Percentiles rank a stretch among this genome's conserved stretches.
Evolutionary conservation across 2,888 invertebrate species (phyloP).

Genomic region (Malthinus flaveolus): DNA sequence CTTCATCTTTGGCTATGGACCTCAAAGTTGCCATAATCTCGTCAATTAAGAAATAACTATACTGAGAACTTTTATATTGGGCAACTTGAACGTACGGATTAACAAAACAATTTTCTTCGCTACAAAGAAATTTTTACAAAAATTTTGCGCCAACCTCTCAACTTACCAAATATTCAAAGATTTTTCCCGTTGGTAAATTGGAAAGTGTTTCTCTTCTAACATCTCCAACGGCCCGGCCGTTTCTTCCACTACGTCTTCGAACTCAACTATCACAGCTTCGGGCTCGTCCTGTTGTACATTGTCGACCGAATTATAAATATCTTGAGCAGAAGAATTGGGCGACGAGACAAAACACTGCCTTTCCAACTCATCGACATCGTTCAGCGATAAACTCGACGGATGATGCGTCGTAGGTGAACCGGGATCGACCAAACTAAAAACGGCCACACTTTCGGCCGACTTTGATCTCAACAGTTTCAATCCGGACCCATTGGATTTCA

Average conservation of each 20-base stretch:
- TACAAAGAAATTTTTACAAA: slow-evolving; percentile 9
- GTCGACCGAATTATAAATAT: slow-evolving; percentile 41
- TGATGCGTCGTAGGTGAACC: slow-evolving; percentile 64
- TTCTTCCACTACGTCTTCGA: slow-evolving; percentile 79
- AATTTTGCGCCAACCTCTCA: not conserved
- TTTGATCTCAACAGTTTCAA: slow-evolving; percentile 68
- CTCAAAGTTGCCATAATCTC: slow-evolving; percentile 55
- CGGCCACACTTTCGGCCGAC: slow-evolving; percentile 75
- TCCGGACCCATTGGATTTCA: slow-evolving; percentile 11
- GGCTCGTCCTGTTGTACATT: slow-evolving; percentile 57
- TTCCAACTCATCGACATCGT: slow-evolving; percentile 71
- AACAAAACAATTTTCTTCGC: slow-evolving; percentile 42
- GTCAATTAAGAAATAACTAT: slow-evolving; percentile 57
- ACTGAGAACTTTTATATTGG: slow-evolving; percentile 51
- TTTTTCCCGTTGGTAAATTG: slow-evolving; percentile 71
- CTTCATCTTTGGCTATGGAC: slow-evolving; percentile 54
- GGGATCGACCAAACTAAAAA: slow-evolving; percentile 45
- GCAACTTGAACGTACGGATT: slow-evolving; percentile 50
- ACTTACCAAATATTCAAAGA: slow-evolving; percentile 60
- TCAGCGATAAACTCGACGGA: slow-evolving; percentile 74
- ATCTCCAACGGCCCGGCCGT: slow-evolving; percentile 74
- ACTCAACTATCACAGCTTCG: slow-evolving; percentile 78
- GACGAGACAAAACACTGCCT: slow-evolving; percentile 49
- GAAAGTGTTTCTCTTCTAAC: slow-evolving; percentile 72
- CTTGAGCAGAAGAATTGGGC: slow-evolving; percentile 41